Percentiles rank a stretch among this genome's conserved stretches.
Evolutionary conservation across 64 coral and sea anemone species (phyloP).

Genomic region (Porites australiensis): DNA sequence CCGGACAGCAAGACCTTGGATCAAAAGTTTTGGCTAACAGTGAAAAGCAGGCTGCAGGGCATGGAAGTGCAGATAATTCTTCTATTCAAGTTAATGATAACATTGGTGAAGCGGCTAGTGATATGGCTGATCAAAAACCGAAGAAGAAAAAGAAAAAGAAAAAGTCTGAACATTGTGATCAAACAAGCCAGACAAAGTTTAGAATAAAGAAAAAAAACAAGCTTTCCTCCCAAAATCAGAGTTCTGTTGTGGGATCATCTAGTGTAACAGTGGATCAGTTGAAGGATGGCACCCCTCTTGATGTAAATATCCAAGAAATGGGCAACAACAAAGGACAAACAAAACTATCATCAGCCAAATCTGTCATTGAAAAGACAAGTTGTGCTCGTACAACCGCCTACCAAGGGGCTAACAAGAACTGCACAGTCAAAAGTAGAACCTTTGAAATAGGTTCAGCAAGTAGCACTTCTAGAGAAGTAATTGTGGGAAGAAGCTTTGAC

Average conservation of each 20-base stretch:
- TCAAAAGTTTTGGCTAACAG: neutral
- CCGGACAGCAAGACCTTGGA: neutral
- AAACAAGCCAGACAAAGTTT: conserved; percentile 88
- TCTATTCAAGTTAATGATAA: neutral
- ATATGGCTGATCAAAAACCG: neutral
- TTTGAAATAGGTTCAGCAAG: neutral
- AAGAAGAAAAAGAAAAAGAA: conserved; percentile 76
- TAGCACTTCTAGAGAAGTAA: neutral
- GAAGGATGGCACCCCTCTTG: neutral
- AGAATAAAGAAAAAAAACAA: conserved; percentile 87
- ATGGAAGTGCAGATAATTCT: neutral
- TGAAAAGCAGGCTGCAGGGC: neutral
- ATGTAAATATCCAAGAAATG: neutral
- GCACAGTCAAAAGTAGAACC: neutral
- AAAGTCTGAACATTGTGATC: conserved; percentile 69
- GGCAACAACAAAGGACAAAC: conserved; percentile 1
- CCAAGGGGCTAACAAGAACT: neutral
- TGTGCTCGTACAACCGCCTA: conserved; percentile 9
- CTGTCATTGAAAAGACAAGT: neutral
- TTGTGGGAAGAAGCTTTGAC: neutral
- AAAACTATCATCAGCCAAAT: neutral
- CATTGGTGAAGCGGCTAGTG: neutral
- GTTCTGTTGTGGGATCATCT: neutral
- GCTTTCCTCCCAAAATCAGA: neutral
- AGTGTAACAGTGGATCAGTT: neutral